These are phyloP conservation scores for Zygogramma bicolorata DNA, from an alignment of 2,888 invertebrate genomes.

Conservation along the genomic window DNA sequence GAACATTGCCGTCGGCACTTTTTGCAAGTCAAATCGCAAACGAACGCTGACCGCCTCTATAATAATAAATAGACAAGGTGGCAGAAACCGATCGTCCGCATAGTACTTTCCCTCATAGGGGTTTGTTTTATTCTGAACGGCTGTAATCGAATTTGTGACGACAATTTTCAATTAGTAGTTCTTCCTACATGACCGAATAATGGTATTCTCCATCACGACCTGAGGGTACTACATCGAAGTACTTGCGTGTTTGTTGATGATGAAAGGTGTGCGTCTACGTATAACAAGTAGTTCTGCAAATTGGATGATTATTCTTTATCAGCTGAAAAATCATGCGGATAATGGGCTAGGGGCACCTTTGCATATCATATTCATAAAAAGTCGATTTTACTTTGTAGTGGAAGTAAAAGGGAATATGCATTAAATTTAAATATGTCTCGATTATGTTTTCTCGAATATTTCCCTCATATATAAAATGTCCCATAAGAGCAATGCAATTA, in stretches of 20 bases:
- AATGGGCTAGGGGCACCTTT: neutral
- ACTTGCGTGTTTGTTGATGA: neutral
- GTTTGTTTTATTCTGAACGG: neutral
- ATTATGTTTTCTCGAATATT: no score
- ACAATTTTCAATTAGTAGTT: neutral
- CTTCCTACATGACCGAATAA: neutral
- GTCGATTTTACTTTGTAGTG: no score
- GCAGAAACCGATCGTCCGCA: neutral
- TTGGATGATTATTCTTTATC: neutral
- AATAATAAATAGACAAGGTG: neutral
- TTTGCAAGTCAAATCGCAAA: neutral
- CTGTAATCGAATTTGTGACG: constrained; percentile 2
- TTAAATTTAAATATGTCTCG: no score
- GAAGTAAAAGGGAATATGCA: no score
- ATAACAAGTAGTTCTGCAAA: neutral
- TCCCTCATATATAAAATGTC: no score
- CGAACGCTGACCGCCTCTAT: neutral
- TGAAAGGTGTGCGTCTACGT: neutral
- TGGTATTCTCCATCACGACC: neutral
- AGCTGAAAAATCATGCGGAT: neutral
- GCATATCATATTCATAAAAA: no score
- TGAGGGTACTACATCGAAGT: neutral
- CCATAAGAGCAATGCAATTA: no score
- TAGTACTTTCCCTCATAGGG: neutral
- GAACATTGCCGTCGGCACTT: neutral